Evolutionary conservation across 2,797 vertebrate species (phyloP).

Genomic region (Rhynchonycteris naso): DNA sequence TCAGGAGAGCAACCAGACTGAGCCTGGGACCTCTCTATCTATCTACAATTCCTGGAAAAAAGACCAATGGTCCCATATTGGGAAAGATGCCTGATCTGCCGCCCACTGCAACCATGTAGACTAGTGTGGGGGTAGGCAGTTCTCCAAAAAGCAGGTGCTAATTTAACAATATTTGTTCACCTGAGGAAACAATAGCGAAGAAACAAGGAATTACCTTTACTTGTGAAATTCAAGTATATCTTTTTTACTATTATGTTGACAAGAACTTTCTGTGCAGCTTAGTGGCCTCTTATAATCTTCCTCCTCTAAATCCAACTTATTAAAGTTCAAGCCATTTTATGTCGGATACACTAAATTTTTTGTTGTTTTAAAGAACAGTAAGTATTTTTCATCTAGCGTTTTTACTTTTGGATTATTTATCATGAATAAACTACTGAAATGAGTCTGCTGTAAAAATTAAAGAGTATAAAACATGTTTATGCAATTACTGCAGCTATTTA

Average conservation of each 20-base stretch:
- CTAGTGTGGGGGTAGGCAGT: not conserved
- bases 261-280: conserved; percentile 10
- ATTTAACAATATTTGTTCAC: not conserved
- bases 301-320: conserved; percentile 25
- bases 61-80: not conserved
- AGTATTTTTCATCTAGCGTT: conserved; percentile 13
- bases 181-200: conserved; percentile 43
- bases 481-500: not conserved
- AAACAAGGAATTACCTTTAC: not conserved
- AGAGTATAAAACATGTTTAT: conserved; percentile 25
- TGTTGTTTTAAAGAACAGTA: conserved; percentile 33
- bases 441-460: not conserved
- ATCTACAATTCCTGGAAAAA: conserved; percentile 43
- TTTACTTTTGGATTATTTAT: conserved; percentile 50
- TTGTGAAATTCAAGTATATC: conserved; percentile 3
- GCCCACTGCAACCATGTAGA: not conserved
- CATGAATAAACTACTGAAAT: conserved; percentile 16
- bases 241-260: not conserved
- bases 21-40: not conserved
- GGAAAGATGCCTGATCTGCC: not conserved
- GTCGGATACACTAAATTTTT: not conserved
- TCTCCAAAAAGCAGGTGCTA: conserved; percentile 3
- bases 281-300: not conserved
- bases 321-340: conserved; percentile 30
- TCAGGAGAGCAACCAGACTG: conserved; percentile 1